A percentile compares a stretch with the other conserved stretches of the same genome.
Conservation (phyloP, 2,113 vertebrate genomes). For the Mugil cephalus region DNA sequence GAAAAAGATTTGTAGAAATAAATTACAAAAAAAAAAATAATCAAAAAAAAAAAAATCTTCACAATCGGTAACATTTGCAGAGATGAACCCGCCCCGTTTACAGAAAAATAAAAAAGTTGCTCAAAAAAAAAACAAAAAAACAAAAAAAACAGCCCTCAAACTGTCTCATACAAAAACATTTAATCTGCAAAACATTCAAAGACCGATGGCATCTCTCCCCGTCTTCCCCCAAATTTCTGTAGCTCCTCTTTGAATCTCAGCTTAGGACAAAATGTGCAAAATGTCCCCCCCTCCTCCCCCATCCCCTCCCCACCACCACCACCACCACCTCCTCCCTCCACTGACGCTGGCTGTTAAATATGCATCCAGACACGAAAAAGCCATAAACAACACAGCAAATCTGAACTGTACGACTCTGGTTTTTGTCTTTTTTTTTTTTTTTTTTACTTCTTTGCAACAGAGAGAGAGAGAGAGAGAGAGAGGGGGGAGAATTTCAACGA, state of each 20-base stretch:
- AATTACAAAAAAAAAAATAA: slow-evolving; percentile 76
- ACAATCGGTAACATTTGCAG: slow-evolving; percentile 44
- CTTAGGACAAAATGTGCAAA: too few species aligned
- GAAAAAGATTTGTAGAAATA: slow-evolving; percentile 70
- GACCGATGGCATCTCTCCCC: slow-evolving; percentile 36
- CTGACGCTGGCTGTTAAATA: too few species aligned
- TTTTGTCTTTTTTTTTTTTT: not conserved
- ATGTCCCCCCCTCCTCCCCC: too few species aligned
- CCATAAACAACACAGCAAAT: not conserved
- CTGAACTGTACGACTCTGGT: slow-evolving; percentile 18
- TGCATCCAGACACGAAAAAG: too few species aligned
- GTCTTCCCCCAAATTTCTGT: slow-evolving; percentile 32
- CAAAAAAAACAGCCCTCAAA: slow-evolving; percentile 42
- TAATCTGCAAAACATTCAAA: slow-evolving; percentile 66
- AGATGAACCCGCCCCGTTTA: slow-evolving; percentile 32
- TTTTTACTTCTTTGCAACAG: too few species aligned
- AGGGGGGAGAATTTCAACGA: slow-evolving; percentile 72
- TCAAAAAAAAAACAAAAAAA: too few species aligned
- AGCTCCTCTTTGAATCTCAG: slow-evolving; percentile 47
- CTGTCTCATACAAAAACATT: slow-evolving; percentile 52
- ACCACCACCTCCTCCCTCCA: too few species aligned
- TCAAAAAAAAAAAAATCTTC: slow-evolving; percentile 62
- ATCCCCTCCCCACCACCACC: too few species aligned
- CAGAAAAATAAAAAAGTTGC: slow-evolving; percentile 41
- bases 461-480: slow-evolving; percentile 43